phyloP scores from a whole-genome alignment of 2,888 invertebrate species.

The Neelides folsomi region DNA sequence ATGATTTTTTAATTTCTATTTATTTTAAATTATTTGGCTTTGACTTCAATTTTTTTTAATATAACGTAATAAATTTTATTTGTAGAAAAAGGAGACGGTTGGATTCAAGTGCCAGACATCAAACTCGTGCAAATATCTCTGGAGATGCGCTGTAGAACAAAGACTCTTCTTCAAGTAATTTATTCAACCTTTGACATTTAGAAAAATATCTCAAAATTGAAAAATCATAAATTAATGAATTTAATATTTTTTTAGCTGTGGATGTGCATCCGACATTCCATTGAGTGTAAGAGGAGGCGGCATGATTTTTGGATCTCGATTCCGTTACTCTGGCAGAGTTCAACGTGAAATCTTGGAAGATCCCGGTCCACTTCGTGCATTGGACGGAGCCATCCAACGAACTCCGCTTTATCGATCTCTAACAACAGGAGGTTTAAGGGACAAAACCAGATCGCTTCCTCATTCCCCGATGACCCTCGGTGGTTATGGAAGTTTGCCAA shows the following conservation, averaged over 20 bases:
- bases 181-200: background rate
- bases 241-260: conserved; percentile 23
- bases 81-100: conserved; percentile 80
- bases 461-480: conserved; percentile 29
- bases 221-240: too few species aligned
- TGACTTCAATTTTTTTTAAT: background rate
- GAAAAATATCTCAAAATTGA: too few species aligned
- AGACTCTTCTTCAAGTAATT: conserved; percentile 95
- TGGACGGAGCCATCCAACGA: conserved; percentile 43
- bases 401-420: conserved; percentile 32
- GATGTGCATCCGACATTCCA: conserved; percentile 29
- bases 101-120: conserved; percentile 91
- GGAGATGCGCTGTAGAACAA: conserved; percentile 95
- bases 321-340: conserved; percentile 81
- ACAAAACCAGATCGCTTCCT: conserved; percentile 30
- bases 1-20: background rate
- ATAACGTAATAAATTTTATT: conserved; percentile 34
- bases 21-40: background rate
- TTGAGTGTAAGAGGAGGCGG: conserved; percentile 31
- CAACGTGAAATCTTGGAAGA: conserved; percentile 82
- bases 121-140: conserved; percentile 84
- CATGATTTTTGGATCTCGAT: conserved; percentile 59
- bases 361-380: conserved; percentile 45
- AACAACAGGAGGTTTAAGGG: conserved; percentile 10
- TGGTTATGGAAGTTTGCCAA: conserved; percentile 74